Base-by-base conservation (phyloP, 2,888 invertebrate species). In the Tetragnatha montana region DNA sequence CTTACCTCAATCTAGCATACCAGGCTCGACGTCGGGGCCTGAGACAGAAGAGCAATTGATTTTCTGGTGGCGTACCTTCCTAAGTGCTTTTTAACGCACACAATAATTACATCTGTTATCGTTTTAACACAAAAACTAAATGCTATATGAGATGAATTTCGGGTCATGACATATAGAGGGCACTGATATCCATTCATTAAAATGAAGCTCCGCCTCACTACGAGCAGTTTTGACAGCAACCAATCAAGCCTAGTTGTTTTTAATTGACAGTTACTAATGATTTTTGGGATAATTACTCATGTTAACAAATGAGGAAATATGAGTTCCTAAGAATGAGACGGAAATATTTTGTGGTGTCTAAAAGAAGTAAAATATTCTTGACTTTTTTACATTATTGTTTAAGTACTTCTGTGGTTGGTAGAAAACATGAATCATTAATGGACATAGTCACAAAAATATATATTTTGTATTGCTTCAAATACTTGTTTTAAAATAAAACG, bases 91-190 rank as follows among this genome's bases (percentile, higher is more conserved):
- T 71, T 73, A 12, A 21, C 35, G 71, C 51, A 51, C 73, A 35
- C 60, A 21, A 51, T 73, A n/a, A 22, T 50, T 49, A 19, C 21
- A n/a, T 81, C 81, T 81, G 21, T 82, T 82, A 82, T 73, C 81
- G 71, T 49, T 81, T 50, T 73, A 22, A 49, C 50, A 22, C 81
- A 81, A 80, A 49, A 75, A 74, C 68, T 50, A 74, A 49, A 75
- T 74, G 79, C 69, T 47, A 12, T 83, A 75, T 83, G 47, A 76
- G 49, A 69, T 50, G 83, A 79, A 88, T 88, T 88, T 88, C 88
- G 51, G 88, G 88, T 88, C 88, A 83, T 80, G 69, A 79, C 49
- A 74, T 50, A 84, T 80, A 88, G 88, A 84, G 88, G 88, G 88
- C 88, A 83, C 88, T 88, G 83, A 74, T 80, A 71, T 60, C 78